These are phyloP conservation scores for Arothron firmamentum DNA, from an alignment of 2,113 vertebrate genomes.

Conservation along the genomic window DNA sequence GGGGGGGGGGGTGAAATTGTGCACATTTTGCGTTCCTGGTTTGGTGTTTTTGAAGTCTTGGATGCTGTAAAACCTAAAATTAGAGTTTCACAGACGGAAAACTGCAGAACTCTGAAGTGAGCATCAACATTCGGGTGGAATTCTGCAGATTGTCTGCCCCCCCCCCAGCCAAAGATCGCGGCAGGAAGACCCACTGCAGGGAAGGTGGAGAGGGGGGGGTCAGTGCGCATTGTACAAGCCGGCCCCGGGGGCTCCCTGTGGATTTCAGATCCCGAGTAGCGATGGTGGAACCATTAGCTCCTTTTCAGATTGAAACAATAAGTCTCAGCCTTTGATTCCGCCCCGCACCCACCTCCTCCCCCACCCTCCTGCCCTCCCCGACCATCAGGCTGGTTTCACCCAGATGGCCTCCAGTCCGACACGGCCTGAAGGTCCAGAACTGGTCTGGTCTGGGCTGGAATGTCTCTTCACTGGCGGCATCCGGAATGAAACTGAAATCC, in stretches of 20 bases:
- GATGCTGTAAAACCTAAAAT: not conserved
- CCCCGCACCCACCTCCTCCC: constrained; percentile 46
- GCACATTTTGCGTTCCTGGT: not conserved
- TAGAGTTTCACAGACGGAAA: not conserved
- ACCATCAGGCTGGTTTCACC: constrained; percentile 63
- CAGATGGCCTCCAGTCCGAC: not conserved
- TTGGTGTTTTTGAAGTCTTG: too few relatives aligned
- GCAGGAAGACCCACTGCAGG: constrained; percentile 80
- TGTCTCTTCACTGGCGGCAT: not conserved
- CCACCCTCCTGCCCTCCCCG: constrained; percentile 46
- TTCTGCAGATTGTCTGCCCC: not conserved
- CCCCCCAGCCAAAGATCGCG: constrained; percentile 62
- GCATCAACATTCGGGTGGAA: not conserved
- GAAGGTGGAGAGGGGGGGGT: constrained; percentile 54
- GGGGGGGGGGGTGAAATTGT: too few relatives aligned
- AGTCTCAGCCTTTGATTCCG: constrained; percentile 77
- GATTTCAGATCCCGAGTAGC: constrained; percentile 75
- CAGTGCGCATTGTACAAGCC: constrained; percentile 57
- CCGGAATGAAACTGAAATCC: not conserved
- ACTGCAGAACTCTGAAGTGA: not conserved
- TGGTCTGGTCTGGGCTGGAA: not conserved
- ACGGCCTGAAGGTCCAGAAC: not conserved
- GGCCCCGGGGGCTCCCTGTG: constrained; percentile 73
- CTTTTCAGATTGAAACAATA: constrained; percentile 79
- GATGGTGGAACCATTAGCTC: constrained; percentile 80